Evolutionary conservation across 2,888 invertebrate species (phyloP), one percentile per base, ranked within the genome.

Genomic region (Diarsia brunnea): DNA sequence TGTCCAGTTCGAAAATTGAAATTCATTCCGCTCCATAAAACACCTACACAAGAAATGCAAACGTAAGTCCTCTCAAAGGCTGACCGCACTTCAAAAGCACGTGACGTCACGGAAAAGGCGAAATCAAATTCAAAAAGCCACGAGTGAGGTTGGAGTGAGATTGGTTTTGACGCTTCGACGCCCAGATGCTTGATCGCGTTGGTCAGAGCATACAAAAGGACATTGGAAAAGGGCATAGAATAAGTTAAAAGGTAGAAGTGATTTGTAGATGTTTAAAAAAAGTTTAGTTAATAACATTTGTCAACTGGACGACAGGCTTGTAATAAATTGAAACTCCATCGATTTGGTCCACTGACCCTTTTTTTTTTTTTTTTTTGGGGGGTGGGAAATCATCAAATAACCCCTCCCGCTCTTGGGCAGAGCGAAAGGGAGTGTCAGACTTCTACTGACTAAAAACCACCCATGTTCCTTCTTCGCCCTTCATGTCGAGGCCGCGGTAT

Each of bases 151-250:
- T 79, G 61, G 74, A 84, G 88, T 84, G 90, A 89, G 90, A 93
- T 93, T 93, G 93, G 90, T 91, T 93, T 92, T 92, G 93, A 93
- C 92, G 92, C 90, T 86, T 84, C 86, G 87, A 90, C 73, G 63
- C 84, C 84, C 63, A 43, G 86, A 87, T 88, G 89, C 90, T 91
- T 89, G 89, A 91, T 89, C 88, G 87, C 77, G 87, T 84, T 79
- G 87, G 82, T 84, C 69, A 81, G 78, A 86, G 75, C 80, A 71
- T 81, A 80, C 87, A 90, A 90, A 89, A 89, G 88, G 85, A 86
- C 80, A 74, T 31, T 79, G 81, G 60, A 49, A 84, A 75, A 1
- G 47, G 60, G 0, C 73, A 72, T 21, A 79, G 83, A 75, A 45
- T 84, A 82, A 64, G 14, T 43, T 64, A 61, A n/a, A 12, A 24